Evolutionary conservation across 2,888 invertebrate genomes (phyloP), one percentile per base, ranked within the genome.

Genomic region (Ophonus ardosiacus): DNA sequence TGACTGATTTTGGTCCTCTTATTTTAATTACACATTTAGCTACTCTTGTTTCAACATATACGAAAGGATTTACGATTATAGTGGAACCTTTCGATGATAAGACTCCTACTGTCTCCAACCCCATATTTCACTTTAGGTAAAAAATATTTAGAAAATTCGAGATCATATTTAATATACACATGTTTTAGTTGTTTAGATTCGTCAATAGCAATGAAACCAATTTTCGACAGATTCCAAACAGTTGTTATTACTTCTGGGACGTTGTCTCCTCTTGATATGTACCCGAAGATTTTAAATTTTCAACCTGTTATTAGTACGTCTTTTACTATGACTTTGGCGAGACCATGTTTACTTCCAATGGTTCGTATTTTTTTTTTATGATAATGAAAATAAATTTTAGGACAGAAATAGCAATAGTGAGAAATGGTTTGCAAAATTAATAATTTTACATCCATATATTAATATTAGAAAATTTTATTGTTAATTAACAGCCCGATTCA

Each of bases 231-330:
- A 87, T 99, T 99, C 91, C 99, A 99, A 92, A 95, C 97, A 0
- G 99, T 99, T 65, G 96, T 99, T 59, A 99, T 99, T 65, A 99
- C 99, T 0, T 99, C 99, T n/a, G 99, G 99, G 87, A 99, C 99
- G 0, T 92, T 99, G 13, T 99, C 99, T 0, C 99, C 99, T 0
- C 92, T 99, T 89, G 99, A 99, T 90, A 99, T 99, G 98, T 99
- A 99, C 92, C 99, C 99, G 0, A 99, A 99, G 92, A 99, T 99
- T 88, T 93, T 99, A 86, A 97, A 99, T 92, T 99, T 99, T 91
- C 97, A 98, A 90, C 99, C 99, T 0, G 98, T 98, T 4, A 94
- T 98, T 81, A 97, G 98, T 96, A 96, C 97, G 87, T 98, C 99
- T 0, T 98, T 99, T 91, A 98, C 99, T 0, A 99, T 99, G 99